phyloP scores from a whole-genome alignment of 2,888 invertebrate genomes.

The Scaptomyza cyrtandrae region DNA sequence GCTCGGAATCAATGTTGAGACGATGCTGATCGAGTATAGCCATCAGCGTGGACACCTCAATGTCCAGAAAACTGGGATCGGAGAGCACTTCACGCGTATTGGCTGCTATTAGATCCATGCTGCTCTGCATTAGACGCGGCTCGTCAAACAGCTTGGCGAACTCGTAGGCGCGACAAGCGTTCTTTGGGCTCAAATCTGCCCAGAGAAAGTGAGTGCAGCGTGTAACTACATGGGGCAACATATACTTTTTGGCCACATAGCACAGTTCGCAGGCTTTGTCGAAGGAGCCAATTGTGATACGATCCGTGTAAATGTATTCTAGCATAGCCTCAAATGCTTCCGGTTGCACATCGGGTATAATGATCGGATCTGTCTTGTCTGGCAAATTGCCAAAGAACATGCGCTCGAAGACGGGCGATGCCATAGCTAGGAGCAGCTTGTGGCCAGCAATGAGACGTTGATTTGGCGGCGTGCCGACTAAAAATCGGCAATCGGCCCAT shows the following conservation, averaged over 20 bases:
- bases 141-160: conserved; percentile 94
- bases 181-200: conserved; percentile 88
- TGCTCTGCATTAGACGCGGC: conserved; percentile 91
- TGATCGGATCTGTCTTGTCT: conserved; percentile 91
- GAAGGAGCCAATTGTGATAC: conserved; percentile 91
- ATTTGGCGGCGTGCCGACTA: conserved; percentile 91
- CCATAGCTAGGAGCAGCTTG: conserved; percentile 93
- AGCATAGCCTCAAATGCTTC: conserved; percentile 93
- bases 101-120: conserved; percentile 91
- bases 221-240: conserved; percentile 92
- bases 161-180: conserved; percentile 93
- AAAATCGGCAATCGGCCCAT: conserved; percentile 93
- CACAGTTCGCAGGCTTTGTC: conserved; percentile 94
- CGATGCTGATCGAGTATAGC: conserved; percentile 91
- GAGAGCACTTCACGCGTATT: conserved; percentile 91
- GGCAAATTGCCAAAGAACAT: conserved; percentile 95
- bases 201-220: conserved; percentile 93
- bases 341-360: conserved; percentile 93
- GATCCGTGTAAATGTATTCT: conserved; percentile 94
- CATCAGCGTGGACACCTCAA: conserved; percentile 90
- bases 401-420: conserved; percentile 94
- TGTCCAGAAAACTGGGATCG: conserved; percentile 91
- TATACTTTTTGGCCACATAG: conserved; percentile 95
- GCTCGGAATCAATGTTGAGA: conserved; percentile 90
- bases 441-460: conserved; percentile 91